Base-by-base conservation (phyloP, 2,797 vertebrate species). In the Pangasius krempfi region DNA sequence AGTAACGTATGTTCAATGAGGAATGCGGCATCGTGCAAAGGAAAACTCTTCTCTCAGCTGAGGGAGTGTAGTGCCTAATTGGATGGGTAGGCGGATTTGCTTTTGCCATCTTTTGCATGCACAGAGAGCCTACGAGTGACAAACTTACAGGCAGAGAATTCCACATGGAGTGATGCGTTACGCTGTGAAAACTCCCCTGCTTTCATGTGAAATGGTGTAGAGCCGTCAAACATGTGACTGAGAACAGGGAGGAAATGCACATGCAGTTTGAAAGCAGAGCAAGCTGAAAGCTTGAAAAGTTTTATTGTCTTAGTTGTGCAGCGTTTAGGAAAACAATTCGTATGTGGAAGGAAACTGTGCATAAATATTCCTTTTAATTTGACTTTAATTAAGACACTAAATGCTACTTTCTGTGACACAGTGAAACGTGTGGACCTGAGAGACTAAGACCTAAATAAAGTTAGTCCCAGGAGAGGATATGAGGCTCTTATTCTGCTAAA, bases 381-480 rank as follows among this genome's bases (percentile, higher is more conserved):
- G 94, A 96, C 96, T 97, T 97, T 97, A 98, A 98, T 98, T 98
- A 98, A 98, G 98, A 33, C 96, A 97, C 96, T 97, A 97, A 98
- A 97, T 96, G 96, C 95, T 96, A 92, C 96, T 95, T 97, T 96
- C 96, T 96, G 96, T 97, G 97, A 97, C 97, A 97, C 97, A 97
- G 97, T 95, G 96, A 95, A 95, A 97, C 95, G 93, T 94, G 94
- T 95, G 94, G 96, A 97, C 97, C 97, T 96, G 93, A 96, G 97
- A 96, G 96, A 95, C 96, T 96, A 96, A 94, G 94, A 94, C 96
- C 94, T 96, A 97, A 97, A 96, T 95, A 96, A 96, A 96, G 96
- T 93, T 92, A 91, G 94, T 96, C 97, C 94, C 97, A 2, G 64
- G 97, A 96, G 97, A 96, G 91, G 91, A 92, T 92, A 92, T 93